Conservation (phyloP, 2,113 vertebrate genomes). For the Noturus placidus region DNA sequence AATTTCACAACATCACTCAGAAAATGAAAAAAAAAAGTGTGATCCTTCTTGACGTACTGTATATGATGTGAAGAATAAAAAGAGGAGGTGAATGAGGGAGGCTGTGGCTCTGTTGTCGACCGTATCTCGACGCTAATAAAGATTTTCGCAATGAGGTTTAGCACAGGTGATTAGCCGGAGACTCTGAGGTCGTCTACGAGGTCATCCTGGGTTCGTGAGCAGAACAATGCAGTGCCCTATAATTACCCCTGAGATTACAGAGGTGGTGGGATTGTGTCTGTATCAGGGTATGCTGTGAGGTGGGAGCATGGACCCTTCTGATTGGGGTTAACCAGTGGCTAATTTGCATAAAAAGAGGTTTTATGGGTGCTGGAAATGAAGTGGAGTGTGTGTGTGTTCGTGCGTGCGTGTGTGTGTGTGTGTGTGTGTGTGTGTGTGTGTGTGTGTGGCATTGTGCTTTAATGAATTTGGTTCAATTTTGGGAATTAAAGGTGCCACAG, state of each 20-base stretch:
- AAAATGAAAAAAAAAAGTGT: background rate
- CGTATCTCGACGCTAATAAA: background rate
- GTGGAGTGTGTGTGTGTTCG: conserved; percentile 8
- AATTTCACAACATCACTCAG: background rate
- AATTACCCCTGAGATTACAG: conserved; percentile 15
- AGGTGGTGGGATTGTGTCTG: conserved; percentile 48
- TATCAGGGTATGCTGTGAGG: conserved; percentile 33
- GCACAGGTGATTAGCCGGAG: conserved; percentile 11
- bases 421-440: conserved; percentile 12
- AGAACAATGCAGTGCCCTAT: conserved; percentile 13
- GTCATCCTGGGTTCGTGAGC: conserved; percentile 5
- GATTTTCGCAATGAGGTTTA: background rate
- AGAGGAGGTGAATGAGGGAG: too few relatives aligned
- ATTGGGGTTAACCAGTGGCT: conserved; percentile 26
- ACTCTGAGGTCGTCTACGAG: background rate
- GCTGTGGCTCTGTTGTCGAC: too few relatives aligned
- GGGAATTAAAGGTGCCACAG: conserved; percentile 25
- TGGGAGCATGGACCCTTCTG: conserved; percentile 10
- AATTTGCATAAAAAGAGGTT: conserved; percentile 29
- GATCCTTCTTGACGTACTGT: background rate
- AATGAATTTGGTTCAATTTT: conserved; percentile 20
- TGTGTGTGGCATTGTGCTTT: background rate
- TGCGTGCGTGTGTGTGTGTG: conserved; percentile 11
- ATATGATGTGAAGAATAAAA: background rate
- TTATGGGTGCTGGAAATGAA: background rate